Conservation (phyloP, 2,113 vertebrate genomes). For the Columbina picui region DNA sequence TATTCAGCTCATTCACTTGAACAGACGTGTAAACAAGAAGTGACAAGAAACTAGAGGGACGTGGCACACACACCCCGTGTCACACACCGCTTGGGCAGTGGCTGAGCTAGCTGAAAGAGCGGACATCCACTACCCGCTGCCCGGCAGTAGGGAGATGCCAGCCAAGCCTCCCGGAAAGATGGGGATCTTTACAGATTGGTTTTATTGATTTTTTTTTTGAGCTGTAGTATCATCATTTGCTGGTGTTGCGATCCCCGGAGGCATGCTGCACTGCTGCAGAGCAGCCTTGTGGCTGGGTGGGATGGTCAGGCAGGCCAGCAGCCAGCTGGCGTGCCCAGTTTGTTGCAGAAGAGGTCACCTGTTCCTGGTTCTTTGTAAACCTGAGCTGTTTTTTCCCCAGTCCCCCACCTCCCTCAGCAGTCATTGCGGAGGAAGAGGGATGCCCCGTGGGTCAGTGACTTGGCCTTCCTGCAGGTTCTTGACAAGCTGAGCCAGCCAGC, state of each 20-base stretch:
- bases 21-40: conserved; percentile 75
- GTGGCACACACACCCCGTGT: background rate
- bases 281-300: conserved; percentile 62
- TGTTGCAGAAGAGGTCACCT: conserved; percentile 70
- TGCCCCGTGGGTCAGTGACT: conserved; percentile 94
- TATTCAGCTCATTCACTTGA: conserved; percentile 72
- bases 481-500: conserved; percentile 97
- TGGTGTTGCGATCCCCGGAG: conserved; percentile 74
- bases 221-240: conserved; percentile 69
- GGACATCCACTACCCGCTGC: background rate
- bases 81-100: background rate
- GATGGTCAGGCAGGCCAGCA: conserved; percentile 27
- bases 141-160: conserved; percentile 38
- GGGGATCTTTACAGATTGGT: conserved; percentile 6
- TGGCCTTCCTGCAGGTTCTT: conserved; percentile 98
- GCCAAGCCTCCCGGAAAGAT: conserved; percentile 10
- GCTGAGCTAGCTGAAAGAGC: background rate
- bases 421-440: conserved; percentile 94
- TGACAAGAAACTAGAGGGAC: conserved; percentile 61
- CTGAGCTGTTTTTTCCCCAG: conserved; percentile 75
- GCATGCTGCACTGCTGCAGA: conserved; percentile 67
- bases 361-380: conserved; percentile 76
- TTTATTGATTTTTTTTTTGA: conserved; percentile 20
- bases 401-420: conserved; percentile 36
- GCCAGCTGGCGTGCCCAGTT: conserved; percentile 39